Percentiles rank a stretch among this genome's conserved stretches.
Conservation (phyloP, 64 coral and sea anemone genomes). For the Actinia equina region DNA sequence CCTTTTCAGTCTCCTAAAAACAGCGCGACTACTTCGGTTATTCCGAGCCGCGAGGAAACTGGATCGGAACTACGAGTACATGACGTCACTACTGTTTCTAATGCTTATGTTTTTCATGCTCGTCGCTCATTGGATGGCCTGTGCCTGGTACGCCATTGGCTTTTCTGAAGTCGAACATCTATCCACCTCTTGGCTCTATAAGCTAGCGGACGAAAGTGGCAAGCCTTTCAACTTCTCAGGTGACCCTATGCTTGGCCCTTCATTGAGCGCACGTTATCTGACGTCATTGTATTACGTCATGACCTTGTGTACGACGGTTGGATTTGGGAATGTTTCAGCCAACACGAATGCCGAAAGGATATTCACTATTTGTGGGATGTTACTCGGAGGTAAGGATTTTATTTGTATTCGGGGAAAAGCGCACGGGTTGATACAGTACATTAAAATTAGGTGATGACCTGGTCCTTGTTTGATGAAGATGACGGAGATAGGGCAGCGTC, state of each 20-base stretch:
- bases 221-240: background rate
- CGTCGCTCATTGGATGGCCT: conserved; percentile 97
- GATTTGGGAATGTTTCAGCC: conserved; percentile 84
- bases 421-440: no score
- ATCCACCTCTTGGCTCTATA: conserved; percentile 65
- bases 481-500: no score
- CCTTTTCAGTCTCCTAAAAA: conserved; percentile 92
- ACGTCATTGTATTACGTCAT: conserved; percentile 98
- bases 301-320: conserved; percentile 90
- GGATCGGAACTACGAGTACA: conserved; percentile 98
- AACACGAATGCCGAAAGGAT: conserved; percentile 82
- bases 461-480: no score
- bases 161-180: conserved; percentile 27
- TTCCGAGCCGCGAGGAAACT: conserved; percentile 93
- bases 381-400: conserved; percentile 78
- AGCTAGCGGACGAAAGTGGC: conserved; percentile 25
- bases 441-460: no score
- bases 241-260: conserved; percentile 29
- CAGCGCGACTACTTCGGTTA: conserved; percentile 78
- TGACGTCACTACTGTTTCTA: conserved; percentile 90
- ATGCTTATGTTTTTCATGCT: conserved; percentile 99
- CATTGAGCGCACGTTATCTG: conserved; percentile 67
- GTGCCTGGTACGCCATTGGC: conserved; percentile 92
- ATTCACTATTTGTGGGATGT: conserved; percentile 90
- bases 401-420: no score